Conservation (phyloP, 2,113 vertebrate species). For the human region DNA sequence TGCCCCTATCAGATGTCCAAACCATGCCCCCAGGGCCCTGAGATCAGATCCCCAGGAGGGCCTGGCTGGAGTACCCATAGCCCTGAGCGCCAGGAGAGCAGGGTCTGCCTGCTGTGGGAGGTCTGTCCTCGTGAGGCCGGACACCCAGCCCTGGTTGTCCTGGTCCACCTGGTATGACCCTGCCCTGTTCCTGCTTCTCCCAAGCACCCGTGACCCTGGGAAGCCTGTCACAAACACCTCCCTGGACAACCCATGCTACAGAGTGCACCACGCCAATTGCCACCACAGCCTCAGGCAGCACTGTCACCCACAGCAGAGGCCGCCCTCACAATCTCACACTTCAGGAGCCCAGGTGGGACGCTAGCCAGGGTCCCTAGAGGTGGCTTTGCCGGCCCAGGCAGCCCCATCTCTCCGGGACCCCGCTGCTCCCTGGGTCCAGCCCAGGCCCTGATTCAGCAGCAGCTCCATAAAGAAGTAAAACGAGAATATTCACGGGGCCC, state of each 20-base stretch:
- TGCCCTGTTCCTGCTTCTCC: background rate
- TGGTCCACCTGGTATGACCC: background rate
- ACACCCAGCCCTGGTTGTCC: background rate
- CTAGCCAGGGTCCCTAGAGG: background rate
- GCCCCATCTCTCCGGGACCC: background rate
- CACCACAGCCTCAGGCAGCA: background rate
- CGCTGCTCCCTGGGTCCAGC: background rate
- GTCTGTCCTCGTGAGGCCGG: accelerated
- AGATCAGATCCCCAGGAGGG: background rate
- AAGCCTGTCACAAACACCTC: background rate
- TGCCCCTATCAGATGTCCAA: too few species aligned
- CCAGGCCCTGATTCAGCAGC: background rate
- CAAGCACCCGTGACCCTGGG: background rate
- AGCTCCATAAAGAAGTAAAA: background rate
- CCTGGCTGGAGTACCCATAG: background rate
- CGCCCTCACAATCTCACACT: background rate
- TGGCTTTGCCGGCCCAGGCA: background rate
- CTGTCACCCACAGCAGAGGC: background rate
- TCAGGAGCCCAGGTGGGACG: accelerated
- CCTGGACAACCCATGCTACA: background rate
- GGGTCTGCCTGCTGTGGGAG: too few species aligned
- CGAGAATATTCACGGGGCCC: accelerated
- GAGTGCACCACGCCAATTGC: background rate
- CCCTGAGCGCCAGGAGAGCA: background rate
- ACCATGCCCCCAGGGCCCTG: background rate